A percentile compares a stretch with the other conserved stretches of the same genome.
These are phyloP conservation scores for Polydesmus complanatus DNA, from an alignment of 2,888 invertebrate genomes.

Conservation along the genomic window DNA sequence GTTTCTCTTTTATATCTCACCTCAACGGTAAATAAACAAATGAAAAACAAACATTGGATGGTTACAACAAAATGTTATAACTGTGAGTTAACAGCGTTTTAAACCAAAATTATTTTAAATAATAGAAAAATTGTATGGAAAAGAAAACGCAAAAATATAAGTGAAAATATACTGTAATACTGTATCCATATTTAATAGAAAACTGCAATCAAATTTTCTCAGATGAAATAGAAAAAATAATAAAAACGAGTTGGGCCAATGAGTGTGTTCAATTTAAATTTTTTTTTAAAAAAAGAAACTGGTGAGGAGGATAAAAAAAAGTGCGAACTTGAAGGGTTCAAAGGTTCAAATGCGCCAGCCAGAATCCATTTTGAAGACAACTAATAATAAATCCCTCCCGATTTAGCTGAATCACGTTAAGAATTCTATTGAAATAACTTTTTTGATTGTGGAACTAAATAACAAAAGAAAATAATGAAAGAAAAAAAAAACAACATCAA, in stretches of 20 bases:
- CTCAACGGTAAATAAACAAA: neutral
- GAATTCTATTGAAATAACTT: neutral
- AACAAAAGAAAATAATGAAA: neutral
- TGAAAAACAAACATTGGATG: neutral
- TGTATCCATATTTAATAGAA: neutral
- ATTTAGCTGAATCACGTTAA: neutral
- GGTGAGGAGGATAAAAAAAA: no score
- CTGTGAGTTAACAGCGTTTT: no score
- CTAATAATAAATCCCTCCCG: neutral
- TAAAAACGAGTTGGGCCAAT: neutral
- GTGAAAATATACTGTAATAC: neutral
- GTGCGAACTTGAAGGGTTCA: neutral
- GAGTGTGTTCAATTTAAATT: neutral
- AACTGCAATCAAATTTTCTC: neutral
- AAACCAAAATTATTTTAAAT: no score
- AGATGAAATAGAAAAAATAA: neutral
- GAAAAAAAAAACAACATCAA: no score
- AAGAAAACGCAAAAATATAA: no score
- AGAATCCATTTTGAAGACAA: neutral
- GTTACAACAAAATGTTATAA: no score
- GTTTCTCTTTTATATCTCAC: neutral
- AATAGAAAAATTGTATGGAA: no score
- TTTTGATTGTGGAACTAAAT: neutral
- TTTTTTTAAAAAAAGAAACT: no score
- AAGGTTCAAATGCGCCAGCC: neutral